Conservation (phyloP, 2,888 invertebrate genomes). For the Camponotus fellah region DNA sequence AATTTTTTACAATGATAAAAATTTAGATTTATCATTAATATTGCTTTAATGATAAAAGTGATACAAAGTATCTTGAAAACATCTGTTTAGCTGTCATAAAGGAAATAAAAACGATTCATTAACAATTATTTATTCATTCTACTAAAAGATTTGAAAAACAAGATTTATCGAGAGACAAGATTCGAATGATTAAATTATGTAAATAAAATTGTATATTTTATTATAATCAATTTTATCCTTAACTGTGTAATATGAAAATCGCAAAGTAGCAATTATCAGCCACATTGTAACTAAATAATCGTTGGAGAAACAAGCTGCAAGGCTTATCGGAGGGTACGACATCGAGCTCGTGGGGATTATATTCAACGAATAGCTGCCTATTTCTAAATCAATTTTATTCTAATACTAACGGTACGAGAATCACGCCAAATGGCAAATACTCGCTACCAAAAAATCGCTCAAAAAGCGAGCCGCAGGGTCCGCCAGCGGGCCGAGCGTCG, state of each 20-base stretch:
- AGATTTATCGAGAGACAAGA: not conserved
- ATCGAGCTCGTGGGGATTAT: not conserved
- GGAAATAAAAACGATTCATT: not conserved
- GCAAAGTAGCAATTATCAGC: not conserved
- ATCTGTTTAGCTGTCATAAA: not conserved
- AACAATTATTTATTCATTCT: not conserved
- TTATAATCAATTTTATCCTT: not conserved
- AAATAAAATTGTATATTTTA: not conserved
- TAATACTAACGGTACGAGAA: not conserved
- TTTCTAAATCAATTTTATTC: not conserved
- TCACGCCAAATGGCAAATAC: not conserved
- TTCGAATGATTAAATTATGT: not conserved
- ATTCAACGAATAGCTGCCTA: not conserved
- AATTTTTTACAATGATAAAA: not conserved
- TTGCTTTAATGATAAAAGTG: not conserved
- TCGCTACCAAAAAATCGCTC: not conserved
- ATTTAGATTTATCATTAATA: not conserved
- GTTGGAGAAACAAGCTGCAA: not conserved
- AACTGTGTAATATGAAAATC: not conserved
- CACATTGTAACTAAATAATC: not conserved
- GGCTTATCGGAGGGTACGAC: too few relatives aligned
- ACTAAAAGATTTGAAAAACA: not conserved
- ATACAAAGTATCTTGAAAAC: not conserved
- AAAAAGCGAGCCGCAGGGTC: slow-evolving; percentile 1
- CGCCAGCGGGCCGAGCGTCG: slow-evolving; percentile 43